phyloP scores from a whole-genome alignment of 2,888 invertebrate species.

The Philaethria dido region DNA sequence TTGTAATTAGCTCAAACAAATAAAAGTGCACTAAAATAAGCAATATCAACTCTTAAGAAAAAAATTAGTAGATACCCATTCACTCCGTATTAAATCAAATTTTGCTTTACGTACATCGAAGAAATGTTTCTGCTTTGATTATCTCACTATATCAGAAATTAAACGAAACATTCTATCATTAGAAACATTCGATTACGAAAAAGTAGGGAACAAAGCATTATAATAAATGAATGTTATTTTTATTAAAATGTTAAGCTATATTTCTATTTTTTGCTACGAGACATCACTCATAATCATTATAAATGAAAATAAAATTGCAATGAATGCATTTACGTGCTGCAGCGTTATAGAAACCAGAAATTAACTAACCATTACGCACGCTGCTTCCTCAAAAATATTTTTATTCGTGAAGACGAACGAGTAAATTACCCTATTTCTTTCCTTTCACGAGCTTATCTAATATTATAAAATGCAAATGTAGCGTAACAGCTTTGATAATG shows the following conservation, averaged over 20 bases:
- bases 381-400: background rate
- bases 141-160: no score
- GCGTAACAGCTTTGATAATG: slow-evolving; percentile 15
- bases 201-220: background rate
- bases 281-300: background rate
- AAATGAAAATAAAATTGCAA: background rate
- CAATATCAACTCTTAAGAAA: background rate
- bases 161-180: no score
- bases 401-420: background rate
- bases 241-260: no score
- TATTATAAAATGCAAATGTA: slow-evolving; percentile 15
- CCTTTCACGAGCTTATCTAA: background rate
- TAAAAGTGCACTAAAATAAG: background rate
- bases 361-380: background rate
- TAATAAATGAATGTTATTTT: background rate
- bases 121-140: no score
- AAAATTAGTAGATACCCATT: no score
- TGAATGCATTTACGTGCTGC: background rate
- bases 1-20: background rate
- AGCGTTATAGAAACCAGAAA: background rate
- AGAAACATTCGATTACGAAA: no score
- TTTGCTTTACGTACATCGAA: no score
- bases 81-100: no score
- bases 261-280: no score
- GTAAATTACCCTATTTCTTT: background rate